phyloP scores from a whole-genome alignment of 2,797 vertebrate genomes.

The Tinamus major region DNA sequence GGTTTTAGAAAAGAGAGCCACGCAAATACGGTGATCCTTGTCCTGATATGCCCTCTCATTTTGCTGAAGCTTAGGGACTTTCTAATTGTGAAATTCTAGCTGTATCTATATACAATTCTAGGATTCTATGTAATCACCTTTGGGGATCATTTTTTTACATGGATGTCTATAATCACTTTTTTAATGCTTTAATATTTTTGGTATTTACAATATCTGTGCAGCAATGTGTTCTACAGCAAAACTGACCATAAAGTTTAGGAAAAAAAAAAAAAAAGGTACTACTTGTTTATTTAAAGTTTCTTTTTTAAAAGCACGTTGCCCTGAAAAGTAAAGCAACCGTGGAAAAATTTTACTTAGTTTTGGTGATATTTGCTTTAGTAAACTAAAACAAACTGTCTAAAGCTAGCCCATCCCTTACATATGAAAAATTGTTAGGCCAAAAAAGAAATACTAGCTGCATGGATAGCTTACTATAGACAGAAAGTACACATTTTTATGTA shows the following conservation, averaged over 20 bases:
- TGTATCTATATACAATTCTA: not conserved
- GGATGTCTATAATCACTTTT: not conserved
- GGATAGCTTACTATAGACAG: not conserved
- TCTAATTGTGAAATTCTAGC: not conserved
- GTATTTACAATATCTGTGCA: not conserved
- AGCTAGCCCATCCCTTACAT: not conserved
- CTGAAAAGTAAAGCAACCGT: fast-evolving
- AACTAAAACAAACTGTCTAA: not conserved
- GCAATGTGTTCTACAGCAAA: not conserved
- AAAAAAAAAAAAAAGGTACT: not conserved
- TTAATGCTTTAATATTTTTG: not conserved
- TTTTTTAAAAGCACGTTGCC: not conserved
- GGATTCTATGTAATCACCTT: not conserved
- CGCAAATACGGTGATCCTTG: not conserved
- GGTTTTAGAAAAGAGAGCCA: not conserved
- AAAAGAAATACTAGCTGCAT: not conserved
- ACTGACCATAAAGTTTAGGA: fast-evolving
- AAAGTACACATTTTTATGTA: too few relatives aligned
- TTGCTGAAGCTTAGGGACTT: not conserved
- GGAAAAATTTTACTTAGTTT: not conserved
- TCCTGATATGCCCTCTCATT: not conserved
- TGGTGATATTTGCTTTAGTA: not conserved
- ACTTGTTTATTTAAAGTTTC: not conserved
- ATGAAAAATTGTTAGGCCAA: not conserved
- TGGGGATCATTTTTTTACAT: not conserved